A percentile compares a stretch with the other conserved stretches of the same genome.
These are phyloP conservation scores for Plutomurus gul DNA, from an alignment of 1,140 invertebrate species.

Conservation along the genomic window DNA sequence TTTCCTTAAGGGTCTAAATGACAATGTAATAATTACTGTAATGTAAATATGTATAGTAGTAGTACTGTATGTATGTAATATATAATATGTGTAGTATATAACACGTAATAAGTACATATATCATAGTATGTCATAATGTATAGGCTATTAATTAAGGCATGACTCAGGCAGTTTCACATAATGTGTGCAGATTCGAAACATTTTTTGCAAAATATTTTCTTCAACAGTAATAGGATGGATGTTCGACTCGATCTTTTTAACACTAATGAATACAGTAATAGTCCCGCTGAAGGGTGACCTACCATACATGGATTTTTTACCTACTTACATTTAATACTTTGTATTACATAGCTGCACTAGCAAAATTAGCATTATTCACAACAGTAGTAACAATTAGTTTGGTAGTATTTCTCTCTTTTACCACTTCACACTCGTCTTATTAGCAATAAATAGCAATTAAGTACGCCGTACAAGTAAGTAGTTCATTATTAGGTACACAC, in stretches of 20 bases:
- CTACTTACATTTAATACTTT: not conserved
- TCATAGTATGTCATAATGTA: constrained; percentile 26
- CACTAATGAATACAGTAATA: no score
- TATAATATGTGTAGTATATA: constrained; percentile 26
- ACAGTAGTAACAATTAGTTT: no score
- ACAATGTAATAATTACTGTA: constrained; percentile 30
- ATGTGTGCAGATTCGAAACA: constrained; percentile 25
- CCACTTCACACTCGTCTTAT: no score
- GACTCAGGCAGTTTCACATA: constrained; percentile 26
- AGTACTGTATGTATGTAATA: constrained; percentile 18
- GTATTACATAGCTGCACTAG: constrained; percentile 1
- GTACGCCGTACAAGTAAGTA: not conserved
- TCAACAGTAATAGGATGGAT: constrained; percentile 24
- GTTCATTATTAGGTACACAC: no score
- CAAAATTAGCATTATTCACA: constrained; percentile 22
- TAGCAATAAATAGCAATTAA: no score
- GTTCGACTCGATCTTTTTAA: constrained; percentile 12
- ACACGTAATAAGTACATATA: constrained; percentile 28
- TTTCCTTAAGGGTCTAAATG: constrained; percentile 22
- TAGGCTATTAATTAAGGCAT: constrained; percentile 24
- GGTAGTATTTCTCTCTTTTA: no score
- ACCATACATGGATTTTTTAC: no score
- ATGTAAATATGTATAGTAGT: no score
- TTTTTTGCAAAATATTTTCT: constrained; percentile 24
- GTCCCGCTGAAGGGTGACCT: no score